A percentile compares a stretch with the other conserved stretches of the same genome.
Evolutionary conservation across 2,797 vertebrate species (phyloP).

Genomic region (Malacoctenus gilli): DNA sequence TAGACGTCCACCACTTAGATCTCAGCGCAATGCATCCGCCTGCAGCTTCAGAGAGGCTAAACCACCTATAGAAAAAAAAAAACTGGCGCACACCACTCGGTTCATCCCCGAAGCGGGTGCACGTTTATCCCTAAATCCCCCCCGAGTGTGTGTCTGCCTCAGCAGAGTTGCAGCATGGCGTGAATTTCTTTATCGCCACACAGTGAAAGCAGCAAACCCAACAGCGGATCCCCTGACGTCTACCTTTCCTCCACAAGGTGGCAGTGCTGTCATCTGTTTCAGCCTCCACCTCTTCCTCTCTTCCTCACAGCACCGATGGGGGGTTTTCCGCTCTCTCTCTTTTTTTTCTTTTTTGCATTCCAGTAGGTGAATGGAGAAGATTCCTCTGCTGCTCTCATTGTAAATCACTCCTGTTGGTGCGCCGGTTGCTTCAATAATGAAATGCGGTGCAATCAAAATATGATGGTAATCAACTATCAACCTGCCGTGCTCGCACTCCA

Average conservation of each 20-base stretch:
- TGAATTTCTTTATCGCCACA: neutral
- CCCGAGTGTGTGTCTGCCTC: neutral
- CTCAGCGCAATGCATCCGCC: too few relatives aligned
- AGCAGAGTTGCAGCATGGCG: neutral
- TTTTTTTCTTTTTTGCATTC: neutral
- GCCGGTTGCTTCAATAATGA: too few relatives aligned
- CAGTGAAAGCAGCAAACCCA: neutral
- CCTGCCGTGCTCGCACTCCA: too few relatives aligned
- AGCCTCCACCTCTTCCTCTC: neutral
- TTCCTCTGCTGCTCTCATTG: slow-evolving; percentile 1
- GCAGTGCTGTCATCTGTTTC: slow-evolving; percentile 54
- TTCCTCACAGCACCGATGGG: neutral
- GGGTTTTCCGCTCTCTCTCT: neutral
- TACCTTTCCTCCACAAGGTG: slow-evolving; percentile 57
- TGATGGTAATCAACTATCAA: slow-evolving; percentile 6
- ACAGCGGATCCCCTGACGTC: neutral
- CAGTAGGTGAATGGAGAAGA: slow-evolving; percentile 3
- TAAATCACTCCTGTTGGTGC: too few relatives aligned
- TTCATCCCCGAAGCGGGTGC: neutral
- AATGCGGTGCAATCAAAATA: slow-evolving; percentile 11
- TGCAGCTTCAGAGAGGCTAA: neutral
- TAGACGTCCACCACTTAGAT: too few relatives aligned
- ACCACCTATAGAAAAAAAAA: neutral
- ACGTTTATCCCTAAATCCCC: neutral
- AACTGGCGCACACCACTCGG: neutral